Evolutionary conservation across 2,888 invertebrate genomes (phyloP), one percentile per base, ranked within the genome.

Genomic region (Dinocampus coccinellae): DNA sequence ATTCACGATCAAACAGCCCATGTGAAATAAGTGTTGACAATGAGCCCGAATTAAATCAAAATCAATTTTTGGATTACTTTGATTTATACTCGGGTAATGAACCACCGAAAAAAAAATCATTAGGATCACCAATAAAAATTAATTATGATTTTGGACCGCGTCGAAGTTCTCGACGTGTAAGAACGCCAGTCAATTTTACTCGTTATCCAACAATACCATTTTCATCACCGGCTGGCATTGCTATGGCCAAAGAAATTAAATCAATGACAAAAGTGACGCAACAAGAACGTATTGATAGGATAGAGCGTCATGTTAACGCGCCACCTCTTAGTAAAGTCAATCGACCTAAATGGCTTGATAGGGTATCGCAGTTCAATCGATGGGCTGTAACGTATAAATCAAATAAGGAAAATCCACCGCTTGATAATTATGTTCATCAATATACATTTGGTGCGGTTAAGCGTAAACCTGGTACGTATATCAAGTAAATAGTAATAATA

Each of bases 151-250:
- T 67, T 10, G 69, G 66, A 26, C 63, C 75, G 80, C 72, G 83
- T 76, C 77, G 88, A 79, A 80, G 83, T 74, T 79, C 88, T 73
- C 82, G 89, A 42, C 86, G 90, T 57, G 88, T 88, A 77, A 87
- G 90, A 57, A 85, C 88, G 20, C 73, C 83, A 11, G 85, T 88
- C 9, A 88, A 88, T 34, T 84, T 90, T 13, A 85, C 88, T 26
- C 85, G 89, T 70, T 90, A 88, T 77, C 86, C 89, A 13, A 85
- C 88, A 58, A 90, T 90, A 73, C 89, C 90, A 2, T 87, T 90
- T 68, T 90, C 90, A 11, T 90, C 90, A 36, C 90, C 90, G 13
- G 89, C 89, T 34, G 90, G 90, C 4, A 85, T 89, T 61, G 81
- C 88, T 55, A 80, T 90, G 69, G 83, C 89, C 16, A 89, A 88